A percentile compares a stretch with the other conserved stretches of the same genome.
Conservation (phyloP, 2,888 invertebrate genomes). For the Metalampra italica region DNA sequence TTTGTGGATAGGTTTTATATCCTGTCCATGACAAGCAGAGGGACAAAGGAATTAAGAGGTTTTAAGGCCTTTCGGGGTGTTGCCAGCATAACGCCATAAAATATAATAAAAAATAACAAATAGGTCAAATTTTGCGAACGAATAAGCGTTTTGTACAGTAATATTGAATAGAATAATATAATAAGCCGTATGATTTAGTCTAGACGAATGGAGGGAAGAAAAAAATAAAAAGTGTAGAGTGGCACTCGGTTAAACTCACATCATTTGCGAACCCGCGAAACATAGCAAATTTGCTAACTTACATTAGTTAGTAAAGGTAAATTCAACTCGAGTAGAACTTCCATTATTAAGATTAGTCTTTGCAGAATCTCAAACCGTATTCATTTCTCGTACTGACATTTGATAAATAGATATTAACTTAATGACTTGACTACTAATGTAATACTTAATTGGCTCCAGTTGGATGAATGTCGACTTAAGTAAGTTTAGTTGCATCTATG, state of each 20-base stretch:
- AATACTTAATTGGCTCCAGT: no score
- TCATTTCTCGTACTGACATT: not conserved
- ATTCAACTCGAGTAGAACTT: not conserved
- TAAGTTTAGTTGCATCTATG: no score
- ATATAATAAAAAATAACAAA: conserved; percentile 40
- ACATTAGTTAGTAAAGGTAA: not conserved
- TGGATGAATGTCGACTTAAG: no score
- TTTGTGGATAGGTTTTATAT: conserved; percentile 14
- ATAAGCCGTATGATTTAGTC: conserved; percentile 61
- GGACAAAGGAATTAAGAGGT: no score
- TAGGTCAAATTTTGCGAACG: conserved; percentile 70
- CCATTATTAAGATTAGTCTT: not conserved
- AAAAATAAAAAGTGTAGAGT: conserved; percentile 21
- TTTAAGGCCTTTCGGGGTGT: no score
- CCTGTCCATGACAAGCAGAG: no score
- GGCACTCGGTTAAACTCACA: conserved; percentile 41
- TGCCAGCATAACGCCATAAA: conserved; percentile 22
- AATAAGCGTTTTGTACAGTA: conserved; percentile 75
- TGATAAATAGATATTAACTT: not conserved
- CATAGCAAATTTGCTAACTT: conserved; percentile 2
- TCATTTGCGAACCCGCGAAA: conserved; percentile 1
- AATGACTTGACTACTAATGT: no score
- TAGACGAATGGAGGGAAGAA: conserved; percentile 50
- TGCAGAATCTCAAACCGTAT: not conserved
- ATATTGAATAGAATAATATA: conserved; percentile 51